These are phyloP conservation scores for Bombus difficillimus DNA, from an alignment of 1,140 invertebrate genomes.

Conservation along the genomic window DNA sequence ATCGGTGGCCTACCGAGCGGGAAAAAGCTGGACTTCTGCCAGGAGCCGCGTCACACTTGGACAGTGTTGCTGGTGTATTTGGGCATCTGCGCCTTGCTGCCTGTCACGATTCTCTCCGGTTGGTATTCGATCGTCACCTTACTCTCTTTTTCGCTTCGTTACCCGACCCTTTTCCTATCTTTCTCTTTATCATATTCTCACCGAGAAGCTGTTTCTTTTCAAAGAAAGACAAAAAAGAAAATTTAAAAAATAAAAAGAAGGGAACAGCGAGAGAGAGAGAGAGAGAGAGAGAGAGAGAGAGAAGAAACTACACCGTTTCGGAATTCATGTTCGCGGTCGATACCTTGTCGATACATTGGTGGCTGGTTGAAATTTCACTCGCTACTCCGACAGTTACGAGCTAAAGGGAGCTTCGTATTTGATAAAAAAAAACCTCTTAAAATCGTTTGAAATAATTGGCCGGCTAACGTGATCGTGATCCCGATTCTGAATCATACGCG, in stretches of 20 bases:
- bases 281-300: background rate
- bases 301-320: background rate
- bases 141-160: background rate
- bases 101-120: constrained; percentile 76
- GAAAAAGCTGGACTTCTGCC: constrained; percentile 74
- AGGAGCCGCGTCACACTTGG: constrained; percentile 73
- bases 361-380: background rate
- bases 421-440: background rate
- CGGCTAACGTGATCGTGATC: background rate
- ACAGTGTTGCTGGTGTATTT: constrained; percentile 74
- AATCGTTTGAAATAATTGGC: background rate
- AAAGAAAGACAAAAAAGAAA: no score
- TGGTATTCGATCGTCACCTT: constrained; percentile 60
- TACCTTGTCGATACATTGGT: background rate
- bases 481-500: background rate
- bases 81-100: constrained; percentile 74
- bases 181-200: background rate
- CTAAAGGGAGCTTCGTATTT: no score
- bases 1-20: constrained; percentile 76
- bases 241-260: no score
- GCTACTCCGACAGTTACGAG: background rate
- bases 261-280: background rate
- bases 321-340: background rate
- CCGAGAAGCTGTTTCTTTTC: background rate
- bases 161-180: background rate